Evolutionary conservation across 2,888 invertebrate species (phyloP), one percentile per base, ranked within the genome.

Genomic region (Papilio demoleus): DNA sequence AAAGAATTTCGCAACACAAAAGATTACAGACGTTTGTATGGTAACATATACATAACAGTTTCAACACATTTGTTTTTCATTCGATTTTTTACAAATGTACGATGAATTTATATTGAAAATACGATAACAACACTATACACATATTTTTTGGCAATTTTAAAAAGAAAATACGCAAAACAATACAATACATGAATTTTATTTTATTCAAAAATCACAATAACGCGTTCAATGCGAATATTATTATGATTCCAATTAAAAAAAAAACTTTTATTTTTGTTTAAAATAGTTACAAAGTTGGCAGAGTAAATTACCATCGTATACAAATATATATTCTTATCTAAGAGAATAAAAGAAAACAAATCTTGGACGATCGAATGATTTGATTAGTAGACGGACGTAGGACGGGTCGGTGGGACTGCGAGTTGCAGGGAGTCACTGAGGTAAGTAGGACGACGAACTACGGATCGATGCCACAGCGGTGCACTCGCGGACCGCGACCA

Each of bases 381-480:
- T 64, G 70, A 67, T 70, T 71, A 71, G 60, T 63, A 60, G 70
- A 66, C 53, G 60, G 65, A 68, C 68, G 67, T 66, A 67, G 70
- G 70, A 72, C 70, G 24, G 63, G 40, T 36, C 47, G 34, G 59
- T 63, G 22, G 38, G 67, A 65, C 60, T 50, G 64, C 58, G 67
- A 63, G 65, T 86, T 89, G 90, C 88, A 90, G 83, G 86, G 82
- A 86, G 82, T 89, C 88, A 90, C 83, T 85, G 82, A 86, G 82
- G 89, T 90, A 92, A 91, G 90, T 92, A 91, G 92, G 90, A 84
- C 92, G 90, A 90, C 92, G 91, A 92, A 91, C 92, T 89, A 85
- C 89, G 91, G 65, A 91, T 91, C 92, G 92, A 92, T 92, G 87
- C 77, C 53, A 31, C 9, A 53, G 53, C 82, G 82, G 79, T 77